phyloP scores from a whole-genome alignment of 2,888 invertebrate genomes.

The Autographa pulchrina region DNA sequence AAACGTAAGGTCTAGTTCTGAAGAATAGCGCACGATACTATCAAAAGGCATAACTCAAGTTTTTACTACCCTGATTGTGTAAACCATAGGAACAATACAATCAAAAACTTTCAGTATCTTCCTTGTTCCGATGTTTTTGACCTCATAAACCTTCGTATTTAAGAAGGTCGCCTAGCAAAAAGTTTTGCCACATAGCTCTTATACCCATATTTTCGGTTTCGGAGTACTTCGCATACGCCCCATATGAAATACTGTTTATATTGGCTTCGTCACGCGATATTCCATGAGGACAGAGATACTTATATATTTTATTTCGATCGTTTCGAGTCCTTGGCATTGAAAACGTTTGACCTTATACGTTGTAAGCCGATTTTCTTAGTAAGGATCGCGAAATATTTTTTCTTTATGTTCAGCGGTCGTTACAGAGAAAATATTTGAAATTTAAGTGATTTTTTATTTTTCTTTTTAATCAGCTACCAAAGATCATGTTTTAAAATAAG shows the following conservation, averaged over 20 bases:
- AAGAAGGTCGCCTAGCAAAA: conserved; percentile 33
- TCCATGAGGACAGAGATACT: conserved; percentile 24
- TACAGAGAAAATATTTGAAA: neutral
- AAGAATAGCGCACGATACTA: conserved; percentile 21
- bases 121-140: conserved; percentile 19
- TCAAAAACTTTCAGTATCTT: conserved; percentile 13
- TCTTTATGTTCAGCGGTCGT: conserved; percentile 7
- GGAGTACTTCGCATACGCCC: neutral
- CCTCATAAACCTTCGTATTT: conserved; percentile 29
- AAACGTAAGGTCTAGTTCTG: conserved; percentile 18
- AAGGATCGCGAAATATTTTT: conserved; percentile 17
- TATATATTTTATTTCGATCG: conserved; percentile 48
- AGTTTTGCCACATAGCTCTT: neutral
- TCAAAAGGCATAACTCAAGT: conserved; percentile 34
- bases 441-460: neutral
- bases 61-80: conserved; percentile 10
- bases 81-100: conserved; percentile 17
- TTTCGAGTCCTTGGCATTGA: conserved; percentile 51
- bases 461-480: neutral
- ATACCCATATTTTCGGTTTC: neutral
- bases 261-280: conserved; percentile 44
- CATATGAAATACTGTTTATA: conserved; percentile 25
- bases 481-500: neutral
- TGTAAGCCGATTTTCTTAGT: conserved; percentile 28
- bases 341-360: conserved; percentile 46